These are phyloP conservation scores for Cyphomyrus discorhynchus DNA, from an alignment of 2,113 vertebrate species.

Conservation along the genomic window DNA sequence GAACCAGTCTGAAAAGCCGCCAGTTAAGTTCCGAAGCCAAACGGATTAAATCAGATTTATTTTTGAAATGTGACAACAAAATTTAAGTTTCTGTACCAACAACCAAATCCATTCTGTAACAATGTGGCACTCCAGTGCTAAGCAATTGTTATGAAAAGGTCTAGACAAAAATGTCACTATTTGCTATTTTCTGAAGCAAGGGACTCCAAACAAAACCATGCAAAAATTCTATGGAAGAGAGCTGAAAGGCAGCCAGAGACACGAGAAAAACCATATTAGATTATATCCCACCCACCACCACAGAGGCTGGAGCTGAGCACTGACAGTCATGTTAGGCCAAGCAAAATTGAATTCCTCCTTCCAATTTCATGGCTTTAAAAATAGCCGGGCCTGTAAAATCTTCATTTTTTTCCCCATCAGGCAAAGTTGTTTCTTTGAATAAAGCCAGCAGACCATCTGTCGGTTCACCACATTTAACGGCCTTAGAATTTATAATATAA, in stretches of 20 bases:
- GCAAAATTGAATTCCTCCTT: neutral
- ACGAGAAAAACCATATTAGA: neutral
- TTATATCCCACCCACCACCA: neutral
- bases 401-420: neutral
- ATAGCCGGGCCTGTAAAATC: neutral
- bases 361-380: slow-evolving; percentile 7
- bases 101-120: neutral
- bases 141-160: neutral
- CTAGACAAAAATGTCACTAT: neutral
- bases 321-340: neutral
- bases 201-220: neutral
- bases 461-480: neutral
- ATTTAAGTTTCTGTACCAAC: neutral
- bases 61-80: neutral
- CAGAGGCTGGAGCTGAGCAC: neutral
- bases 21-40: neutral
- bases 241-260: neutral
- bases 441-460: neutral
- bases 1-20: neutral
- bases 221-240: neutral
- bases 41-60: neutral
- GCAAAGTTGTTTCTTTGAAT: neutral
- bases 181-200: neutral
- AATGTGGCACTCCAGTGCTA: neutral
- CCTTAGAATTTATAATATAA: neutral